Conservation (phyloP, 2,113 vertebrate species). For the Laticauda colubrina region DNA sequence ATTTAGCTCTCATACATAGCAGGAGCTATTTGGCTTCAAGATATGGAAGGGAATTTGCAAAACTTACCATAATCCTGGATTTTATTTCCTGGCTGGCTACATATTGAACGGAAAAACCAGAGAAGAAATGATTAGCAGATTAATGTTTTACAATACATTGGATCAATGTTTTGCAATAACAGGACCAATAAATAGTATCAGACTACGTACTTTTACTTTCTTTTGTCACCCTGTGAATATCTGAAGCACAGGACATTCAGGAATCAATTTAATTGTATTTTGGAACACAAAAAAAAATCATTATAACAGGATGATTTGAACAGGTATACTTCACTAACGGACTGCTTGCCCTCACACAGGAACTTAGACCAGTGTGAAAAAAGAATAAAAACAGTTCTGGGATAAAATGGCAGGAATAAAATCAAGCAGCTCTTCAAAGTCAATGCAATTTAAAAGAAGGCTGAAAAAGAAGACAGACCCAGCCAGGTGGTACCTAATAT, state of each 20-base stretch:
- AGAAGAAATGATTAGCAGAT: background rate
- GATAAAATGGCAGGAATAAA: background rate
- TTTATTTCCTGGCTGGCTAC: slow-evolving; percentile 89
- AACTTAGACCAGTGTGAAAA: background rate
- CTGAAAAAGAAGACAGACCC: background rate
- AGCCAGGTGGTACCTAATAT: background rate
- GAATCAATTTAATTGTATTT: slow-evolving; percentile 29
- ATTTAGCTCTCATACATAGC: background rate
- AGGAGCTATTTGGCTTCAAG: background rate
- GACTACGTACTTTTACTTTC: slow-evolving; percentile 81
- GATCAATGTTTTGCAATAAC: background rate
- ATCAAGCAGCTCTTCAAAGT: background rate
- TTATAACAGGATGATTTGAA: background rate
- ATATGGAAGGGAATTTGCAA: background rate
- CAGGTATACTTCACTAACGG: background rate
- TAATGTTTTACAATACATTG: background rate
- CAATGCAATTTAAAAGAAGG: background rate
- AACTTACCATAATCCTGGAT: slow-evolving; percentile 90
- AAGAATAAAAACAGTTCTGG: background rate
- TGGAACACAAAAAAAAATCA: background rate
- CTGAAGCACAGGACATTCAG: slow-evolving; percentile 71
- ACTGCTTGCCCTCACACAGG: background rate
- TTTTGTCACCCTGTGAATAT: slow-evolving; percentile 87
- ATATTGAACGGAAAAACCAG: slow-evolving; percentile 26
- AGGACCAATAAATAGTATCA: background rate